A percentile compares a stretch with the other conserved stretches of the same genome.
Conservation (phyloP, 1,140 invertebrate species). For the Panagrolaimus sp. region DNA sequence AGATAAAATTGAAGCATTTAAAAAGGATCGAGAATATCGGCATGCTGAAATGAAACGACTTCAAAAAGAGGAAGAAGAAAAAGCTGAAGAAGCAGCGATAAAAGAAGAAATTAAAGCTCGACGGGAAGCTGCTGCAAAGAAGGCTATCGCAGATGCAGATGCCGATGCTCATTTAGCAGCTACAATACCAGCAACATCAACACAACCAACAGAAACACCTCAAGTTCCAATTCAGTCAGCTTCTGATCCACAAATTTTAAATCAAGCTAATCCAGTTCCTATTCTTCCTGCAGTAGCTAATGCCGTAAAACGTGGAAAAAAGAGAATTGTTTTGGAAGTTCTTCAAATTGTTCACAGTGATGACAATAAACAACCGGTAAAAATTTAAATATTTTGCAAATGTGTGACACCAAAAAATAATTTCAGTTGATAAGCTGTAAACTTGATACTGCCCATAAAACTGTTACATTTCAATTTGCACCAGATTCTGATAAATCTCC, state of each 20-base stretch:
- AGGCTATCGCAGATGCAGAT: constrained; percentile 26
- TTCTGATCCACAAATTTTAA: background rate
- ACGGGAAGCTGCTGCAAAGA: constrained; percentile 35
- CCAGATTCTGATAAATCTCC: constrained; percentile 48
- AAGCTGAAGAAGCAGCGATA: constrained; percentile 43
- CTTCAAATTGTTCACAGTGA: constrained; percentile 41
- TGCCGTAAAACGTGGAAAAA: constrained; percentile 35
- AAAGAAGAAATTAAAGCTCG: constrained; percentile 52
- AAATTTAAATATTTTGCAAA: background rate
- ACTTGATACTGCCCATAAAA: constrained; percentile 54
- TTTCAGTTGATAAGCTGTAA: constrained; percentile 53
- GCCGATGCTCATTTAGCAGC: constrained; percentile 24
- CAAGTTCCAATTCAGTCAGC: background rate
- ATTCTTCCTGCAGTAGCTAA: constrained; percentile 8
- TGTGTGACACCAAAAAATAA: background rate
- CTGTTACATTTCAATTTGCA: constrained; percentile 54
- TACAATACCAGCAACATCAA: constrained; percentile 17
- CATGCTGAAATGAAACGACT: constrained; percentile 49
- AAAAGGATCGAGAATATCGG: constrained; percentile 53
- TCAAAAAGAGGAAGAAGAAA: constrained; percentile 52
- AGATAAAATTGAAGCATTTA: constrained; percentile 57
- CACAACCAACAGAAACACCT: constrained; percentile 9
- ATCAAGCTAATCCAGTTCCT: constrained; percentile 9
- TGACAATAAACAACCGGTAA: constrained; percentile 40
- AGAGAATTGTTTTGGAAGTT: constrained; percentile 51